Evolutionary conservation across 1,140 invertebrate species (phyloP).

Genomic region (Hydropsyche tenuis): DNA sequence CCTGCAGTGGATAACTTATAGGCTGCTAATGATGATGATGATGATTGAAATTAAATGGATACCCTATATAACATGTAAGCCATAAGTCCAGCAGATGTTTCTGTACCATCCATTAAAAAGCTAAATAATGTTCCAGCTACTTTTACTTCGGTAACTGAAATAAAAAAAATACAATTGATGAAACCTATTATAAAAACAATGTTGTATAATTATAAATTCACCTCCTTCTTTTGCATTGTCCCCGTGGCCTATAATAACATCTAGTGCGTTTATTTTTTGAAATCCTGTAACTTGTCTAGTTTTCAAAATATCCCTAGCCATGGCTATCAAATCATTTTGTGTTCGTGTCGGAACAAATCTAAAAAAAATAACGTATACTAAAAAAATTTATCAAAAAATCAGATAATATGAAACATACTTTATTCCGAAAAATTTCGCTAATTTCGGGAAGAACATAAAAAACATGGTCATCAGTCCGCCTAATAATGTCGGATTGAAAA

Average conservation of each 20-base stretch:
- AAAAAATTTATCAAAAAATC: background rate
- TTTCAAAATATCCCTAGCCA: slow-evolving; percentile 8
- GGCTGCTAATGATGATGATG: no score
- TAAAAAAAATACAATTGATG: background rate
- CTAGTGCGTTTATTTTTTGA: slow-evolving; percentile 16
- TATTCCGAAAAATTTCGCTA: slow-evolving; percentile 13
- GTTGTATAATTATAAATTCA: slow-evolving; percentile 26
- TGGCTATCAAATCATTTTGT: background rate
- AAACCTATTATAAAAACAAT: background rate
- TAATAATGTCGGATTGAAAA: slow-evolving; percentile 2
- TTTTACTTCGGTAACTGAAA: slow-evolving; percentile 5
- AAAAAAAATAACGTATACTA: slow-evolving; percentile 25
- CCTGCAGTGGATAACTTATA: no score
- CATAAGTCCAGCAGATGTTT: slow-evolving; percentile 27
- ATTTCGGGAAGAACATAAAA: slow-evolving; percentile 18
- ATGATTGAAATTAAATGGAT: background rate
- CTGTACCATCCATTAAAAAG: slow-evolving; percentile 31
- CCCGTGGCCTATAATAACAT: slow-evolving; percentile 9
- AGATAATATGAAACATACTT: slow-evolving; percentile 10
- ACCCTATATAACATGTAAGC: slow-evolving; percentile 28
- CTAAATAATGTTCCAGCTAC: slow-evolving; percentile 25
- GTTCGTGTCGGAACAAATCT: slow-evolving; percentile 19
- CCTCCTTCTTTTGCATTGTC: slow-evolving; percentile 10
- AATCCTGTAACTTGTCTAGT: background rate
- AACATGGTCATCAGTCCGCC: slow-evolving; percentile 1